phyloP scores from a whole-genome alignment of 2,113 vertebrate species.

The Salvator merianae region DNA sequence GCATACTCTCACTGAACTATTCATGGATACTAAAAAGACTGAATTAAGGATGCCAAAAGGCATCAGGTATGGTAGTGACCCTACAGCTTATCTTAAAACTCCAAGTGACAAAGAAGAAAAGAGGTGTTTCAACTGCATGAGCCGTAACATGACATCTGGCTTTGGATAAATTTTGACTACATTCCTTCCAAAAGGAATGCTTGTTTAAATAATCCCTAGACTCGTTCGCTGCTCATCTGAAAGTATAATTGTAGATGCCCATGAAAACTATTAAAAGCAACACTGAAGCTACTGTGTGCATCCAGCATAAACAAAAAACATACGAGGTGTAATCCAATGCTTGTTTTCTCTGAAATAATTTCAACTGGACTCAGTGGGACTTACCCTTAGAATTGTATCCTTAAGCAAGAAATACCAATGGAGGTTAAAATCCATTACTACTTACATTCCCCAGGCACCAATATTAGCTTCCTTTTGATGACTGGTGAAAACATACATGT shows the following conservation, averaged over 20 bases:
- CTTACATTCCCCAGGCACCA: constrained; percentile 60
- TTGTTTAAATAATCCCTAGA: constrained; percentile 18
- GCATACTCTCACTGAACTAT: not conserved
- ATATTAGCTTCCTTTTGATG: too few species aligned
- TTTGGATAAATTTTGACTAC: not conserved
- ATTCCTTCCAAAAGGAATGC: constrained; percentile 26
- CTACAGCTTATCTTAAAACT: not conserved
- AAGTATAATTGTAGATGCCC: not conserved
- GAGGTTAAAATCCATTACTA: constrained; percentile 56
- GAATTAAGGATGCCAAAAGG: not conserved
- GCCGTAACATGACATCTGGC: not conserved
- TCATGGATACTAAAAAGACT: not conserved
- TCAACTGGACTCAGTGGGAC: not conserved
- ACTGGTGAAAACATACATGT: too few species aligned
- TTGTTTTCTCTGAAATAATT: not conserved
- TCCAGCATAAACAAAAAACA: constrained; percentile 49
- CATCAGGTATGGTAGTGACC: not conserved
- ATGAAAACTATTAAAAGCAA: not conserved
- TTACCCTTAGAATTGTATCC: not conserved
- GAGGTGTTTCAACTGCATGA: not conserved
- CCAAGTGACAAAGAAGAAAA: not conserved
- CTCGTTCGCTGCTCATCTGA: not conserved
- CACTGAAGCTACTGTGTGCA: constrained; percentile 39
- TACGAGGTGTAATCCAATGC: not conserved
- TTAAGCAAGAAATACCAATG: constrained; percentile 58